These are phyloP conservation scores for Alosa alosa DNA, from an alignment of 2,113 vertebrate species.

Conservation along the genomic window DNA sequence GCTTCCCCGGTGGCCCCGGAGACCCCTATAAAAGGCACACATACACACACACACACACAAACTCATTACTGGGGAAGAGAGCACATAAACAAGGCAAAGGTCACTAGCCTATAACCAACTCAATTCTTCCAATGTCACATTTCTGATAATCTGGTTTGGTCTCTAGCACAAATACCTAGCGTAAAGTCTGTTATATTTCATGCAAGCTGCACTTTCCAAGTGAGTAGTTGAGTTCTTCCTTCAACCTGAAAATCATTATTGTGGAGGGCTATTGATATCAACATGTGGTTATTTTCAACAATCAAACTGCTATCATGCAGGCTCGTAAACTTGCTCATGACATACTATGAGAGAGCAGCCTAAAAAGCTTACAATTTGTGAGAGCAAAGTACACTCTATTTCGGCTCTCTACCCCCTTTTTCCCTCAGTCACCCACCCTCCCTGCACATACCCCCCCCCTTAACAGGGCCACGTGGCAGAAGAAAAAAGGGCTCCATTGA, in stretches of 20 bases:
- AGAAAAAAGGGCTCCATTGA: constrained; percentile 48
- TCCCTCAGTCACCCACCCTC: neutral
- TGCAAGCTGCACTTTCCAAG: neutral
- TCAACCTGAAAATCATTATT: neutral
- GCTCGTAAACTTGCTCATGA: neutral
- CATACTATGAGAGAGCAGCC: constrained; percentile 2
- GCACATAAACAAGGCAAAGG: neutral
- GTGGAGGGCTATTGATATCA: neutral
- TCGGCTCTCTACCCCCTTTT: neutral
- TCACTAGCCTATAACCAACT: neutral
- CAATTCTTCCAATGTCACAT: neutral
- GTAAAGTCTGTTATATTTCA: neutral
- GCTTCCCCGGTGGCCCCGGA: constrained; percentile 84
- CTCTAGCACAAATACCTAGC: neutral
- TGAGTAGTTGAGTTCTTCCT: neutral
- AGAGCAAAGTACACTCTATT: neutral
- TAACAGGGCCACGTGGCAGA: constrained; percentile 36
- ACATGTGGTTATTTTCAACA: neutral
- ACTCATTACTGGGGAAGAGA: constrained; percentile 11
- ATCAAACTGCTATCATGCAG: neutral
- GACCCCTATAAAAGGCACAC: constrained; percentile 75
- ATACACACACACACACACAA: constrained; percentile 23
- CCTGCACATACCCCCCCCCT: neutral
- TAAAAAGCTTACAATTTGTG: neutral
- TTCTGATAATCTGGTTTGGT: neutral